Percentiles rank a stretch among this genome's conserved stretches.
Evolutionary conservation across 2,888 invertebrate genomes (phyloP).

Genomic region (Caenorhabditis afra): DNA sequence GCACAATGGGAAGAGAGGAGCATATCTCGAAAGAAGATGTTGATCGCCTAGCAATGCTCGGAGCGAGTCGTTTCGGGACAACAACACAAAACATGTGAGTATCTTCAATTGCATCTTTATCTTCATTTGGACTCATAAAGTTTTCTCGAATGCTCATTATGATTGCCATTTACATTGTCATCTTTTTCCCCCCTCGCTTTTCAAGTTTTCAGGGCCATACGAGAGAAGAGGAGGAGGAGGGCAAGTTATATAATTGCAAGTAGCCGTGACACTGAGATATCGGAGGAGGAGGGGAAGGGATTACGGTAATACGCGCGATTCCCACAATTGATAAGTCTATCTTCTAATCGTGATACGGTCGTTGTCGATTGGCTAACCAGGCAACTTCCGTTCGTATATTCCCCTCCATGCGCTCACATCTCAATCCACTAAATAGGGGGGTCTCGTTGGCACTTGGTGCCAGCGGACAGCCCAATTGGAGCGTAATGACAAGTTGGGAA

Average conservation of each 20-base stretch:
- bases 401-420: background rate
- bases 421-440: background rate
- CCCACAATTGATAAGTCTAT: slow-evolving; percentile 33
- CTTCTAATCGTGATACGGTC: slow-evolving; percentile 23
- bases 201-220: background rate
- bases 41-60: slow-evolving; percentile 33
- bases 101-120: slow-evolving; percentile 19
- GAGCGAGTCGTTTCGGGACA: background rate
- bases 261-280: too few species aligned
- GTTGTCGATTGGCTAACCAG: too few species aligned
- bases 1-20: slow-evolving; percentile 31
- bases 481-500: slow-evolving; percentile 42
- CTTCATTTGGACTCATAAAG: slow-evolving; percentile 42
- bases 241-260: too few species aligned
- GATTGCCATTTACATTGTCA: background rate
- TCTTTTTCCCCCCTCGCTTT: too few species aligned
- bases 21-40: slow-evolving; percentile 17
- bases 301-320: slow-evolving; percentile 42
- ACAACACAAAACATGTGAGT: slow-evolving; percentile 3
- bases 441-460: slow-evolving; percentile 12
- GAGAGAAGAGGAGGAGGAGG: too few species aligned
- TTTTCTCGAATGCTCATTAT: slow-evolving; percentile 15
- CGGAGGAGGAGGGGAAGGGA: too few species aligned
- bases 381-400: background rate
- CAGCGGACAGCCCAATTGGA: slow-evolving; percentile 11